phyloP scores from a whole-genome alignment of 2,113 vertebrate genomes.

The Atrichornis clamosus region DNA sequence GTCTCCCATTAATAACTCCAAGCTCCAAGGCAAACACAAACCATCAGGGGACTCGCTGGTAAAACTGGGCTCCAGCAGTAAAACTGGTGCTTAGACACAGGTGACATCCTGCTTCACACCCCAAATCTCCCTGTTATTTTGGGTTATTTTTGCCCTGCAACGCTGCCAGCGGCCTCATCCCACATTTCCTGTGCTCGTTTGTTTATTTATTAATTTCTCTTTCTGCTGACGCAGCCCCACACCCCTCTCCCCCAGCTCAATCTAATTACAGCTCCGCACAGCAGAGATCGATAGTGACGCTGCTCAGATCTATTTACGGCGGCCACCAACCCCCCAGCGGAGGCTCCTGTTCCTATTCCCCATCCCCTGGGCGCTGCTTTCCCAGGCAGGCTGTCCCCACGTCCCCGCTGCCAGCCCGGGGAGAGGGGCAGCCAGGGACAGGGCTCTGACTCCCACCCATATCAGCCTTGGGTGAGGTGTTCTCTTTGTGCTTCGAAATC shows the following conservation, averaged over 20 bases:
- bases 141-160: background rate
- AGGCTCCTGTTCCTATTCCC: constrained; percentile 80
- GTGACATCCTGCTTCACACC: background rate
- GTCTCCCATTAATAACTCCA: background rate
- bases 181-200: constrained; percentile 10
- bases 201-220: constrained; percentile 58
- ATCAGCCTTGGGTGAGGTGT: fast-evolving
- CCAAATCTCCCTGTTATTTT: background rate
- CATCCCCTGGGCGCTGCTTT: constrained; percentile 30
- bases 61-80: background rate
- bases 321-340: constrained; percentile 72
- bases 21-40: background rate
- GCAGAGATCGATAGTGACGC: constrained; percentile 81
- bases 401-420: background rate
- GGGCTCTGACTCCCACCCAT: background rate
- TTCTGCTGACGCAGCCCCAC: constrained; percentile 82
- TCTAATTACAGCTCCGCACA: constrained; percentile 88
- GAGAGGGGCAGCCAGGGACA: background rate
- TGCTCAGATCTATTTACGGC: constrained; percentile 83
- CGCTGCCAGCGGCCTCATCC: fast-evolving
- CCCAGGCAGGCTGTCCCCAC: background rate
- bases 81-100: fast-evolving
- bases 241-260: constrained; percentile 73
- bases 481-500: background rate
- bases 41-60: background rate